Evolutionary conservation across 2,113 vertebrate genomes (phyloP).

Genomic region (Dinomys branickii): DNA sequence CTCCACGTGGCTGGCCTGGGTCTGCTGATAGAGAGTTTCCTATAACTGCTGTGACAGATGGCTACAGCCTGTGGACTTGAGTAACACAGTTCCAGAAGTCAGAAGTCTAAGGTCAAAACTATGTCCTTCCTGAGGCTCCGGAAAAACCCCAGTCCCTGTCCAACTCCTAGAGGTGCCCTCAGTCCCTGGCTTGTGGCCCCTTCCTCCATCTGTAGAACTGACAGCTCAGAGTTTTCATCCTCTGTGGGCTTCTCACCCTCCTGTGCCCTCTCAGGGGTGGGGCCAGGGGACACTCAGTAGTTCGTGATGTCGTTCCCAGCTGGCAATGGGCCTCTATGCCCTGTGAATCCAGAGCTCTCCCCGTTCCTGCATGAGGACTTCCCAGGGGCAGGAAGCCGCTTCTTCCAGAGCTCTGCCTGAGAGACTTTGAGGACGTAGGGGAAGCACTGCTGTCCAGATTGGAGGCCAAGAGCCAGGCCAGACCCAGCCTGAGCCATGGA

Average conservation of each 20-base stretch:
- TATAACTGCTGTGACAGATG: background rate
- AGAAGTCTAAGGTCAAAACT: background rate
- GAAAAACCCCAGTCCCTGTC: background rate
- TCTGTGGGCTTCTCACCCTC: background rate
- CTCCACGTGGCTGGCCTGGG: background rate
- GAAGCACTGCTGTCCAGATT: too few relatives aligned
- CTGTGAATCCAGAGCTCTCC: background rate
- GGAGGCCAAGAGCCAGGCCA: background rate
- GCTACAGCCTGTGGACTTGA: background rate
- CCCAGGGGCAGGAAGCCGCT: background rate
- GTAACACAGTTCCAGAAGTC: background rate
- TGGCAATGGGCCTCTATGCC: background rate
- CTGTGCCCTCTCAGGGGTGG: background rate
- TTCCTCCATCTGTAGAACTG: background rate
- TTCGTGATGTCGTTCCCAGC: background rate
- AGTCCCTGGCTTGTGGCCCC: background rate
- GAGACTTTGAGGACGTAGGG: background rate
- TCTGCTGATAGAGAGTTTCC: background rate
- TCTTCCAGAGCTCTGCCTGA: background rate
- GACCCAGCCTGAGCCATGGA: too few relatives aligned
- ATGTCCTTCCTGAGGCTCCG: background rate
- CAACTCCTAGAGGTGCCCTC: background rate
- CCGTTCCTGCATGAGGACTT: background rate
- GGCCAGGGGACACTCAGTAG: background rate
- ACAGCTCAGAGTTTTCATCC: background rate